Evolutionary conservation across 2,113 vertebrate genomes (phyloP), one percentile per base, ranked within the genome.

Genomic region (Hiodon tergisus): DNA sequence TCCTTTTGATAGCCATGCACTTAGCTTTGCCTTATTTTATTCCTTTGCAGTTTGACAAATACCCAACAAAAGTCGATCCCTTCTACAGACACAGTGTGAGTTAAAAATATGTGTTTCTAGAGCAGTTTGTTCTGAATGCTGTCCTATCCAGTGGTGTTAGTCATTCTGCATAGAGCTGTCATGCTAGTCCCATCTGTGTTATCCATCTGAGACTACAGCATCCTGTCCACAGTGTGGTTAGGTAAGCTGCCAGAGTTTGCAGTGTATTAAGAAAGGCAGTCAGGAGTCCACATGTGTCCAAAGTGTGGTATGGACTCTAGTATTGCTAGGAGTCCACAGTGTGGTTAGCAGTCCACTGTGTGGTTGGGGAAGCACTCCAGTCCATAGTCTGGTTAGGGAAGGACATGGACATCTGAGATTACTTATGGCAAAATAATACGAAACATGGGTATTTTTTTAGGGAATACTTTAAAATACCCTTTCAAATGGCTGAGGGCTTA

Each of bases 71-170:
- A 94, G 95, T 99, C 82, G 96, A 99, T 89, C 96, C 96, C 84
- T 98, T 99, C 95, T 99, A 98, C 95, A 94, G 96, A 91, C 97
- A 99, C 95, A 98, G 96, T 88, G 97, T 99, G 93, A 99, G 97
- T 98, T 89, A 77, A 52, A 71, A 17, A 46, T 75, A 65, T 46
- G 81, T 74, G 76, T 47, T 11, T 80, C 2, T 55, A 76, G 2
- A 79, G 9, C 10, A 31, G 5, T 66, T 16, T 76, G 50, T 71
- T 31, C 67, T 76, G 74, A 62, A 11, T 10, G 71, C 59, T 63
- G 3, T 63, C n/a, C 60, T 68, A 63, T 69, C 6, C 4, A 62
- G n/a, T 76, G 67, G 60, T 47, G 17, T 13, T 58, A 54, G 46
- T 72, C 69, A 67, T 72, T 74, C n/a, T 66, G 50, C 60, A 54